Conservation (phyloP, 2,797 vertebrate species). For the Sebastes aleutianus region DNA sequence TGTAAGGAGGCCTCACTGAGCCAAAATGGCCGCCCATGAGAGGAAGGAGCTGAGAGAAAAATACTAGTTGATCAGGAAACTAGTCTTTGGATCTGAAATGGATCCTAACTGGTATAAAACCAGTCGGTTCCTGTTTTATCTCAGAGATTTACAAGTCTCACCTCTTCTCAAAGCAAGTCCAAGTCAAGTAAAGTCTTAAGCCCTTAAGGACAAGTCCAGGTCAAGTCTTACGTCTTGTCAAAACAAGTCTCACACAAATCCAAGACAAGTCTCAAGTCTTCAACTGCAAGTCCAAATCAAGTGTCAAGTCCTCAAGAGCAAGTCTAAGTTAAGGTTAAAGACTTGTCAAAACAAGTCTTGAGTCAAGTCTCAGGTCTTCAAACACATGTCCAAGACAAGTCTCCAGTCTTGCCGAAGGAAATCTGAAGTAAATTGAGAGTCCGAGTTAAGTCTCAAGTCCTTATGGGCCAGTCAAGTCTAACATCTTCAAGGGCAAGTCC, state of each 20-base stretch:
- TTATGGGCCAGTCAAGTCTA: neutral
- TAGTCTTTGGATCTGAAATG: neutral
- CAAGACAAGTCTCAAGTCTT: neutral
- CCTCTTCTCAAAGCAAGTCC: neutral
- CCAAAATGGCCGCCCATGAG: slow-evolving; percentile 32
- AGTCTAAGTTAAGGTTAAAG: neutral
- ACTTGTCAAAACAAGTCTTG: neutral
- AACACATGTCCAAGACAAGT: neutral
- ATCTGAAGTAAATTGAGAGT: neutral
- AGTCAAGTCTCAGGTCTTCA: neutral
- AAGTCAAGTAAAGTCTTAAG: neutral
- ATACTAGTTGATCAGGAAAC: neutral
- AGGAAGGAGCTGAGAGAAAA: neutral
- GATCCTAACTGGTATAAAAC: neutral
- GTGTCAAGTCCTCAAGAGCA: neutral
- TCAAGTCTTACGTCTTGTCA: neutral
- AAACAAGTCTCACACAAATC: neutral
- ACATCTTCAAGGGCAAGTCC: neutral
- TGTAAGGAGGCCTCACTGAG: neutral
- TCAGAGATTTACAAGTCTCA: neutral
- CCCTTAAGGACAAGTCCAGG: neutral
- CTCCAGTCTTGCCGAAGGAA: too few relatives aligned
- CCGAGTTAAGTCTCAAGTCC: neutral
- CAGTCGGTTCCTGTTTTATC: neutral
- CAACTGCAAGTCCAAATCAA: neutral